Conservation (phyloP, 2,797 vertebrate species). For the Poliocrania exsul region DNA sequence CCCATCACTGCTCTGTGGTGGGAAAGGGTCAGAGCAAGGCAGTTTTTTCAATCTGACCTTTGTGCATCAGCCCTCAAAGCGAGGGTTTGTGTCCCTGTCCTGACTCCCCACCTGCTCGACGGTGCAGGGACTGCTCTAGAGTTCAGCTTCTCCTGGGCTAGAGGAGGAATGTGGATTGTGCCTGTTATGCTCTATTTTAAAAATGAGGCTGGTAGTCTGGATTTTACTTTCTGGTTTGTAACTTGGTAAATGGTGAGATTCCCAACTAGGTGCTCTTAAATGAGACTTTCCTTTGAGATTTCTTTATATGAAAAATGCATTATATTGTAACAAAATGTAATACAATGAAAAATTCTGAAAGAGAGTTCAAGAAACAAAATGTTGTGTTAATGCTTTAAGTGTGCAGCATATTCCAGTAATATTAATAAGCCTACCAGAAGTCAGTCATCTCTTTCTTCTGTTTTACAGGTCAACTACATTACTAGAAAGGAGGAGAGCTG, state of each 20-base stretch:
- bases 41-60: not conserved
- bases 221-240: not conserved
- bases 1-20: not conserved
- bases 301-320: not conserved
- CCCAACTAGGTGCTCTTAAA: fast-evolving
- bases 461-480: slow-evolving; percentile 49
- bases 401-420: not conserved
- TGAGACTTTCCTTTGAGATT: not conserved
- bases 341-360: not conserved
- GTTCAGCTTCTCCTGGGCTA: not conserved
- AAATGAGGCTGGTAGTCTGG: not conserved
- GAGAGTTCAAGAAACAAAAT: not conserved
- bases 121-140: fast-evolving
- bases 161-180: not conserved
- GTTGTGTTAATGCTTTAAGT: not conserved
- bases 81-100: not conserved
- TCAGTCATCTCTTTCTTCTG: slow-evolving; percentile 18
- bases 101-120: fast-evolving
- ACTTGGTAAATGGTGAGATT: not conserved
- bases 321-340: not conserved
- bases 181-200: not conserved
- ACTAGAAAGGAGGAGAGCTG: slow-evolving; percentile 7
- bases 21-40: not conserved
- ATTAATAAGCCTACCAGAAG: not conserved
- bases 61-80: not conserved